These are phyloP conservation scores for Araneus ventricosus DNA, from an alignment of 1,140 invertebrate genomes.

Conservation along the genomic window DNA sequence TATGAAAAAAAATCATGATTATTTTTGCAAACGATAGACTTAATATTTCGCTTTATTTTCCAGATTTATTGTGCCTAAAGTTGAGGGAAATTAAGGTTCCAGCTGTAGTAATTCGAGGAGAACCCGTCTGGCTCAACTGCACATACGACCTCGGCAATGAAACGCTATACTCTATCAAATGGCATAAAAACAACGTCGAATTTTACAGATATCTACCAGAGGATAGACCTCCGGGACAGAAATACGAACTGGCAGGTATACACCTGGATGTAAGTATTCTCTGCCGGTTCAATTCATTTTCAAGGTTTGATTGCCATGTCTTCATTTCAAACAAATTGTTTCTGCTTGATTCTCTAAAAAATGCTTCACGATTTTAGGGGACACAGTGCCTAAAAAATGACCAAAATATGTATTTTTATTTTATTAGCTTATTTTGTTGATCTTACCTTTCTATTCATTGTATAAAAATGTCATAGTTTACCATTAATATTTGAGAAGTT, in stretches of 20 bases:
- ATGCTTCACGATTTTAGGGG: too few species aligned
- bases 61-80: constrained; percentile 56
- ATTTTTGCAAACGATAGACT: not conserved
- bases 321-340: too few species aligned
- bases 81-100: constrained; percentile 66
- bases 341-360: too few species aligned
- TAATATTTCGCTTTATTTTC: not conserved
- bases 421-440: too few species aligned
- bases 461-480: too few species aligned
- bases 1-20: not conserved
- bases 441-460: too few species aligned
- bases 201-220: constrained; percentile 77
- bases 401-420: too few species aligned
- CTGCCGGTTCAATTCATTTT: too few species aligned
- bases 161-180: constrained; percentile 76
- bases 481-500: too few species aligned
- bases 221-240: constrained; percentile 76
- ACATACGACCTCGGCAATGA: constrained; percentile 75
- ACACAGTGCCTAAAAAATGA: too few species aligned
- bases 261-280: constrained; percentile 22
- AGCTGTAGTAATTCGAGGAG: constrained; percentile 72
- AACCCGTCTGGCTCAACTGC: constrained; percentile 74
- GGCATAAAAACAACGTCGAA: constrained; percentile 76
- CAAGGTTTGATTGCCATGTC: too few species aligned
- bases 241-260: constrained; percentile 75